Base-by-base conservation (phyloP, 2,888 invertebrate species). In the Drosophila pseudotakahashii region DNA sequence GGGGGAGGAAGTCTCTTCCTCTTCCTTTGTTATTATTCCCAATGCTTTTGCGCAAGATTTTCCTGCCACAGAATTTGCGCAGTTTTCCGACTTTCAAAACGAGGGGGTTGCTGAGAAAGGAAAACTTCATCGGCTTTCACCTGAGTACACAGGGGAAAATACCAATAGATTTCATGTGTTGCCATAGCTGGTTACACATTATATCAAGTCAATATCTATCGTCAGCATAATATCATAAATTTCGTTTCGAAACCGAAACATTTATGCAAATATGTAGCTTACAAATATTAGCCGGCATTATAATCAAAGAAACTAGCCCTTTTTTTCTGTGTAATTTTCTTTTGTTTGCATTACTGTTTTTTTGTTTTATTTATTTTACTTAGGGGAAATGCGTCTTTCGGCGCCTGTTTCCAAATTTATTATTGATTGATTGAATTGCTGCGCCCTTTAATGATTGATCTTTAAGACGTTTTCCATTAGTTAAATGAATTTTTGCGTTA, bases 51-150 rank as follows among this genome's bases (percentile, higher is more conserved):
- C 54, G 52, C 51, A 60, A 7, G 45, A 36, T 45, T 48, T 58
- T 34, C 39, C 32, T 62, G 66, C 45, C 41, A 64, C 34, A 52
- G 66, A 61, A 66, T 63, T 63, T 63, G 62, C 62, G 62, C 62
- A 47, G 66, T 63, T 63, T 67, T 14, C 51, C 16, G n/a, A 39
- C 41, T 51, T 23, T 36, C 23, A 5, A 23, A 36, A 13, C 11
- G 42, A 7, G 41, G 45, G 34, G 39, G 6, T 37, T 30, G n/a
- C n/a, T n/a, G n/a, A n/a, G 26, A n/a, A 26, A 0, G 26, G 32
- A 51, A 54, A 57, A 26, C 50, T 32, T 34, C 30, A 30, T 5
- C 30, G 30, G 66, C 50, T 66, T 47, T 66, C 53, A 58, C 66
- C 52, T 42, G 34, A 52, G 41, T 39, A 34, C 39, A 51, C 54